A percentile compares a stretch with the other conserved stretches of the same genome.
phyloP scores from a whole-genome alignment of 2,113 vertebrate genomes.

The Labrus mixtus region DNA sequence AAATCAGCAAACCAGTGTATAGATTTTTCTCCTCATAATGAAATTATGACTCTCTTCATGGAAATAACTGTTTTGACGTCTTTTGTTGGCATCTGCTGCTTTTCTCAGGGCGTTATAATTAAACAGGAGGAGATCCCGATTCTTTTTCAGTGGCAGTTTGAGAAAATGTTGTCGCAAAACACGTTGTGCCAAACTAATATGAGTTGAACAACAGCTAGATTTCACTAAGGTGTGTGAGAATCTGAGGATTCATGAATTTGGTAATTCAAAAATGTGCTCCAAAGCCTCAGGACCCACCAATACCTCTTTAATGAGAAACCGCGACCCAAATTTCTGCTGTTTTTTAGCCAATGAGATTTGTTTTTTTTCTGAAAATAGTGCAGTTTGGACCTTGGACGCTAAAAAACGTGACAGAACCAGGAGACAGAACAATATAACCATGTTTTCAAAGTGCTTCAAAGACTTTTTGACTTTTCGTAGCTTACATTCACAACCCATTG shows the following conservation, averaged over 20 bases:
- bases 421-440: no score
- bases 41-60: conserved; percentile 53
- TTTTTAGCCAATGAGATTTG: no score
- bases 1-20: conserved; percentile 33
- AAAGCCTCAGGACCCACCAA: no score
- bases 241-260: conserved; percentile 31
- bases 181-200: conserved; percentile 42
- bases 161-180: conserved; percentile 54
- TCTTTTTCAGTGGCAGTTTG: conserved; percentile 60
- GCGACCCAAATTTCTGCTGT: no score
- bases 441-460: no score
- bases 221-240: conserved; percentile 21
- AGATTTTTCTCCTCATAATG: conserved; percentile 40
- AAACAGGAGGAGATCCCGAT: conserved; percentile 60
- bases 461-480: no score
- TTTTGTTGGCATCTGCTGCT: conserved; percentile 65
- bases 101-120: conserved; percentile 67
- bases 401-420: conserved; percentile 31
- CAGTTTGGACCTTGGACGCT: neutral
- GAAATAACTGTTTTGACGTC: conserved; percentile 69
- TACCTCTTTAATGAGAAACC: no score
- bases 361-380: no score
- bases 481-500: no score
- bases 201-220: conserved; percentile 49
- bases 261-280: no score